Evolutionary conservation across 2,888 invertebrate species (phyloP).

Genomic region (Cantharis rustica): DNA sequence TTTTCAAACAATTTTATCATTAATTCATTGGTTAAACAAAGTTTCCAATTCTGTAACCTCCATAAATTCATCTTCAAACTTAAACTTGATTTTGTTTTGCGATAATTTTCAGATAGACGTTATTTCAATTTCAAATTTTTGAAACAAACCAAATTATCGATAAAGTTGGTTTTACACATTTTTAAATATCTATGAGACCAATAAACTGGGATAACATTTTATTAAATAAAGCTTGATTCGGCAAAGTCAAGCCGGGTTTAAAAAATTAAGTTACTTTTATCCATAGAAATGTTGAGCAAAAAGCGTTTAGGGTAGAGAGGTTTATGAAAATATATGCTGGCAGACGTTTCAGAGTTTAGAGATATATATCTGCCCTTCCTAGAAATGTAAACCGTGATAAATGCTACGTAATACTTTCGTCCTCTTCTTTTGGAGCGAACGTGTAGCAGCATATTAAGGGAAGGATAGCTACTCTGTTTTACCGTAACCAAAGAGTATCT

Average conservation of each 20-base stretch:
- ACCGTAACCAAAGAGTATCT: conserved; percentile 51
- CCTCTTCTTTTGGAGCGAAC: conserved; percentile 20
- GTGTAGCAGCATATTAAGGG: conserved; percentile 21
- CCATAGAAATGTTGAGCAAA: conserved; percentile 26
- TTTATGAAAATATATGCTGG: conserved; percentile 38
- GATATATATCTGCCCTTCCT: conserved; percentile 37
- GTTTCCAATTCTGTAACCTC: background rate
- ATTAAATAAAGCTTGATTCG: background rate
- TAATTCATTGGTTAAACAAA: background rate
- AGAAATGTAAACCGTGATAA: conserved; percentile 13
- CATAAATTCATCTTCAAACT: background rate
- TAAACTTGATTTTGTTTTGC: background rate
- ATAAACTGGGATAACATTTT: background rate
- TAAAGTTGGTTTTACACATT: background rate
- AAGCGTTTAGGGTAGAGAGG: conserved; percentile 28
- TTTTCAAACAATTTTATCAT: background rate
- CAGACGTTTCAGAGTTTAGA: conserved; percentile 33
- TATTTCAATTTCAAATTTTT: no score
- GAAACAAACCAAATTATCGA: background rate
- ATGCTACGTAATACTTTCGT: conserved; percentile 21
- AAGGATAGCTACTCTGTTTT: conserved; percentile 38
- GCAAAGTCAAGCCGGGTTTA: conserved; percentile 17
- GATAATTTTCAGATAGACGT: background rate
- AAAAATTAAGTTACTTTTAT: conserved; percentile 28
- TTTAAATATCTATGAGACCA: background rate